These are phyloP conservation scores for Elmis aenea DNA, from an alignment of 2,888 invertebrate genomes.

Conservation along the genomic window DNA sequence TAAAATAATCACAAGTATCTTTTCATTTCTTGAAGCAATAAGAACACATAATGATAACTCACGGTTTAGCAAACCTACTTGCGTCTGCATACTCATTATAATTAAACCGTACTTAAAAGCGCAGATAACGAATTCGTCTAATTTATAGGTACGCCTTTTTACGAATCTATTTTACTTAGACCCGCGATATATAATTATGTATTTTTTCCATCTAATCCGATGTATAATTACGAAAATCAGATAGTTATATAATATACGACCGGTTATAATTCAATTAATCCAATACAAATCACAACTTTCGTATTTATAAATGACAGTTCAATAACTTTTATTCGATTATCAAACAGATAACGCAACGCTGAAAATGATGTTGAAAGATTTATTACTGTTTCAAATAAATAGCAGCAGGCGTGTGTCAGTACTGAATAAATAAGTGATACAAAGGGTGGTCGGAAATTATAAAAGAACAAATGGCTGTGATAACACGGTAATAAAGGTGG, in stretches of 20 bases:
- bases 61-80: too few relatives aligned
- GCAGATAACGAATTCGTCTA: too few relatives aligned
- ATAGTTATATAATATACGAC: too few relatives aligned
- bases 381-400: conserved; percentile 18
- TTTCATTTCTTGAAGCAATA: too few relatives aligned
- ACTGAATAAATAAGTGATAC: conserved; percentile 16
- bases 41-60: too few relatives aligned
- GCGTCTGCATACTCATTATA: too few relatives aligned
- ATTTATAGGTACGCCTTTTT: too few relatives aligned
- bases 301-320: conserved; percentile 21
- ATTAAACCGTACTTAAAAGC: too few relatives aligned
- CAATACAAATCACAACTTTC: conserved; percentile 13
- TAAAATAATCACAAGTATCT: too few relatives aligned
- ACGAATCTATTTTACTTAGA: too few relatives aligned
- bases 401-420: conserved; percentile 19
- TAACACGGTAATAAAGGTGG: too few relatives aligned
- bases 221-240: background rate
- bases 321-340: conserved; percentile 23
- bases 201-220: background rate
- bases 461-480: conserved; percentile 12
- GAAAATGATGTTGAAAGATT: conserved; percentile 19
- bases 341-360: conserved; percentile 15
- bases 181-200: too few relatives aligned
- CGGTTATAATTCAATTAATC: conserved; percentile 6
- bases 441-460: conserved; percentile 15